These are phyloP conservation scores for Ceratoteleas bidentatus DNA, from an alignment of 1,140 invertebrate genomes.

Conservation along the genomic window DNA sequence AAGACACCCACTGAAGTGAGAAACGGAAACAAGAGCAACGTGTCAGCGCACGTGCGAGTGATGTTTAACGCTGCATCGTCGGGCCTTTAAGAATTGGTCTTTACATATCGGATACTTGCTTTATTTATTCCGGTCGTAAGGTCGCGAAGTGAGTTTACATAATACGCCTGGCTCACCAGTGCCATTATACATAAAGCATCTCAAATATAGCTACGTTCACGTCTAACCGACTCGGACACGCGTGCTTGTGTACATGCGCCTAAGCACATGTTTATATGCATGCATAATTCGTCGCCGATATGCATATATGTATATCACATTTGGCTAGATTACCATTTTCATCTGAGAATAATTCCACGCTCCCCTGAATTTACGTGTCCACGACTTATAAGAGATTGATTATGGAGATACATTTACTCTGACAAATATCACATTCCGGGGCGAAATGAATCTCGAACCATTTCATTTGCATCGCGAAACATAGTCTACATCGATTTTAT, in stretches of 20 bases:
- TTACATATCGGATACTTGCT: constrained; percentile 50
- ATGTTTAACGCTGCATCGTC: constrained; percentile 12
- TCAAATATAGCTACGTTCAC: constrained; percentile 45
- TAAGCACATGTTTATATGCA: constrained; percentile 39
- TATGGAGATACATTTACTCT: constrained; percentile 22
- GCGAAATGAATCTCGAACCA: constrained; percentile 13
- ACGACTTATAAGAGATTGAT: constrained; percentile 31
- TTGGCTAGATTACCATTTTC: constrained; percentile 45
- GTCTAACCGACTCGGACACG: constrained; percentile 22
- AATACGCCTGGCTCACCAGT: constrained; percentile 44
- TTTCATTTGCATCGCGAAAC: constrained; percentile 6
- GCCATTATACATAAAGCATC: constrained; percentile 50
- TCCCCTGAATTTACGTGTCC: constrained; percentile 11
- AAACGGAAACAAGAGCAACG: constrained; percentile 1
- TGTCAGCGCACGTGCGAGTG: constrained; percentile 29
- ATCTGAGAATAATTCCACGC: constrained; percentile 37
- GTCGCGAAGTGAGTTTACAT: constrained; percentile 53
- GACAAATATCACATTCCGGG: constrained; percentile 7
- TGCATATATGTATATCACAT: constrained; percentile 31
- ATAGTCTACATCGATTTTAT: constrained; percentile 1
- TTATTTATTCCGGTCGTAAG: constrained; percentile 60
- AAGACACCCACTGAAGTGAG: neutral
- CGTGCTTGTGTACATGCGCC: constrained; percentile 15
- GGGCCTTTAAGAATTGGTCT: constrained; percentile 43
- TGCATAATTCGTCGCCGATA: constrained; percentile 25